These are phyloP conservation scores for Acleris laterana DNA, from an alignment of 2,888 invertebrate genomes.

Conservation along the genomic window DNA sequence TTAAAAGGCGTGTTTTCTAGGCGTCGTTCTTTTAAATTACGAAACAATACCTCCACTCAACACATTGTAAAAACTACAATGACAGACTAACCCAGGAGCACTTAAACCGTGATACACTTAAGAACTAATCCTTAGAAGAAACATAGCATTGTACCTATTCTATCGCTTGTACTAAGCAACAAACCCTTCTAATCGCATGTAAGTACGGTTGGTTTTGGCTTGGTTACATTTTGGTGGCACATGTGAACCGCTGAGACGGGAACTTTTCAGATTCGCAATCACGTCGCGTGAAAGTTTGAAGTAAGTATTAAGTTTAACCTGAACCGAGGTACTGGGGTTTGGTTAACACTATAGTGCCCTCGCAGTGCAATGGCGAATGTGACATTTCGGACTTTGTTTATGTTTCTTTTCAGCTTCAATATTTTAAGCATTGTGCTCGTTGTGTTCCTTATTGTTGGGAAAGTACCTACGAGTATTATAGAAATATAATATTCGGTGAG, in stretches of 20 bases:
- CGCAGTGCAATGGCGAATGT: slow-evolving; percentile 8
- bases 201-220: slow-evolving; percentile 41
- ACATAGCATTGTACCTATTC: background rate
- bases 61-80: slow-evolving; percentile 5
- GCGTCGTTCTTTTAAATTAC: background rate
- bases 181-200: slow-evolving; percentile 37
- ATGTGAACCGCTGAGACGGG: slow-evolving; percentile 54
- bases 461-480: too few species aligned
- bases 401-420: too few species aligned
- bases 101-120: slow-evolving; percentile 49
- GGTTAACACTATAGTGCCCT: slow-evolving; percentile 30
- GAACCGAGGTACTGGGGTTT: slow-evolving; percentile 51
- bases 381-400: too few species aligned
- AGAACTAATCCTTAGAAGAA: slow-evolving; percentile 53
- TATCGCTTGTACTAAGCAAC: slow-evolving; percentile 38
- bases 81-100: slow-evolving; percentile 36
- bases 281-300: slow-evolving; percentile 67
- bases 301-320: slow-evolving; percentile 69
- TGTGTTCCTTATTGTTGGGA: too few species aligned
- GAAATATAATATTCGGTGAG: too few species aligned
- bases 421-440: too few species aligned
- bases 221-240: slow-evolving; percentile 44
- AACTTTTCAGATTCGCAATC: slow-evolving; percentile 78
- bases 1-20: too few species aligned
- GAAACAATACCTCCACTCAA: background rate